phyloP scores from a whole-genome alignment of 2,888 invertebrate species.

The Calliopum simillimum region DNA sequence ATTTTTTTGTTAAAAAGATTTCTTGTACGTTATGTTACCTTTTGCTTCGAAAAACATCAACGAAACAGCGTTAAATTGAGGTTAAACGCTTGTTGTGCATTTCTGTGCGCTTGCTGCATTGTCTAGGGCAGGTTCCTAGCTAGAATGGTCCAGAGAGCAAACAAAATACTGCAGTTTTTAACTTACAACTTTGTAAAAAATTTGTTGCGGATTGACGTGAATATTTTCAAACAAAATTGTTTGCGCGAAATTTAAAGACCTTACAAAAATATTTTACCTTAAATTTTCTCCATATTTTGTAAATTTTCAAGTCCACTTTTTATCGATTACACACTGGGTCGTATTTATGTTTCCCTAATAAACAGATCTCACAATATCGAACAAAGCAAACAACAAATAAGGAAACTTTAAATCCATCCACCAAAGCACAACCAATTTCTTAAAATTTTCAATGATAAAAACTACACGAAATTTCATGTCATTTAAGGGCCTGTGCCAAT shows the following conservation, averaged over 20 bases:
- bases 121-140: slow-evolving; percentile 68
- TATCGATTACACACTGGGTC: too few relatives aligned
- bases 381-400: slow-evolving; percentile 48
- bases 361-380: slow-evolving; percentile 47
- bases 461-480: too few relatives aligned
- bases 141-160: slow-evolving; percentile 61
- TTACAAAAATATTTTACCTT: too few relatives aligned
- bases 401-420: not conserved
- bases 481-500: too few relatives aligned
- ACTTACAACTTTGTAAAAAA: too few relatives aligned
- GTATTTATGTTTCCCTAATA: slow-evolving; percentile 42
- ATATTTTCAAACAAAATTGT: too few relatives aligned
- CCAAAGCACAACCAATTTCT: too few relatives aligned
- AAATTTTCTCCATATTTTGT: too few relatives aligned
- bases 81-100: slow-evolving; percentile 47
- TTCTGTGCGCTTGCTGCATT: slow-evolving; percentile 58
- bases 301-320: too few relatives aligned
- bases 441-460: too few relatives aligned
- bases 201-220: too few relatives aligned
- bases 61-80: slow-evolving; percentile 49
- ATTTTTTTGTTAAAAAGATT: not conserved
- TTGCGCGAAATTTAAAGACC: too few relatives aligned
- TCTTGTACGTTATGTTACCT: not conserved
- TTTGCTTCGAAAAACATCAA: not conserved
- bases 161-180: not conserved